Evolutionary conservation across 2,113 vertebrate genomes (phyloP), one percentile per base, ranked within the genome.

Genomic region (Rhinoptilus africanus): DNA sequence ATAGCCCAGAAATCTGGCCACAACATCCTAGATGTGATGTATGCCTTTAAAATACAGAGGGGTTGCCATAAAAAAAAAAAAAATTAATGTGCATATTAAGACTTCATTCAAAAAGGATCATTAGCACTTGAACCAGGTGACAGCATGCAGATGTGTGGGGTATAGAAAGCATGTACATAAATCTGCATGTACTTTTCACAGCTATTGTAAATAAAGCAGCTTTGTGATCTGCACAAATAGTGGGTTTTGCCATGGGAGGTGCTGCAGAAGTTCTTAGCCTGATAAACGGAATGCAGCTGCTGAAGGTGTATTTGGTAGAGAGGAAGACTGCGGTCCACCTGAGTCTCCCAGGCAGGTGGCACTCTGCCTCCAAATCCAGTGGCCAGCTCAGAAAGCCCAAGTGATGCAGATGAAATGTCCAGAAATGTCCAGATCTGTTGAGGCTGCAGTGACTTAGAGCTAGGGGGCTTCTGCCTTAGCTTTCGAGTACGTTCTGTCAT

Each of bases 11-110:
- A 86, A 27, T 84, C 27, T 83, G 50, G 56, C 30, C 24, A 32
- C 32, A 60, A 19, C 9, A 3, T 35, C 4, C 17, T 74, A 1
- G 3, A 17, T 64, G 23, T 1, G 1, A 69, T 56, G 32, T 24
- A 32, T 35, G 13, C 24, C 20, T 74, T 87, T 93, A 66, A 92
- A 92, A 57, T 8, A 48, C 27, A 91, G 50, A 45, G 19, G 17
- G 1, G 3, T 41, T 79, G 53, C 35, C 39, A 54, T 10, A 47
- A 32, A 10, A 67, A 72, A 32, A 10, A 67, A 72, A 56, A 51
- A 27, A 51, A 41, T 41, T 12, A 53, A 62, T 34, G 1, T 50
- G 10, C 19, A 7, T 32, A 15, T n/a, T 81, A 74, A 69, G 21
- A n/a, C 22, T 89, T 53, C 24, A 51, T 82, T 82, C 19, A 19